Percentiles rank a stretch among this genome's conserved stretches.
These are phyloP conservation scores for Collichthys lucidus DNA, from an alignment of 2,113 vertebrate species.

Conservation along the genomic window DNA sequence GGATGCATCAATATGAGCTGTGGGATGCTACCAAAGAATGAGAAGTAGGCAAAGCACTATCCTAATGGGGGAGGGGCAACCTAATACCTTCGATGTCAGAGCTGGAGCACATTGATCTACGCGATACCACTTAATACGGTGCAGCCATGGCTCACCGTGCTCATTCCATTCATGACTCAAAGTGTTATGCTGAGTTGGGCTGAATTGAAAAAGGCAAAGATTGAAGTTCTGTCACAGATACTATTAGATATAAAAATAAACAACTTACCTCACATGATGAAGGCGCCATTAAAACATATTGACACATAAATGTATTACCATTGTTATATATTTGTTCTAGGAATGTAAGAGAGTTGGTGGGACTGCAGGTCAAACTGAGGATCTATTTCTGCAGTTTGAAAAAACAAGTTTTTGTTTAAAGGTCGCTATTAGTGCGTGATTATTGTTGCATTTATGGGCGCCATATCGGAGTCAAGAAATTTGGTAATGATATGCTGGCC, in stretches of 20 bases:
- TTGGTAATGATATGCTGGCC: not conserved
- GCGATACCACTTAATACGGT: constrained; percentile 40
- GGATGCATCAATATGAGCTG: constrained; percentile 34
- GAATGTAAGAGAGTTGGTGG: not conserved
- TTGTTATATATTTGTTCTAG: not conserved
- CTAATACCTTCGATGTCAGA: constrained; percentile 55
- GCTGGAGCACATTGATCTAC: constrained; percentile 47
- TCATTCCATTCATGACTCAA: not conserved
- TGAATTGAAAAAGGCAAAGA: not conserved
- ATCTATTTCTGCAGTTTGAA: not conserved
- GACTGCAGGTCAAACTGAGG: not conserved
- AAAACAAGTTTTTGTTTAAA: not conserved
- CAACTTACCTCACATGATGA: not conserved
- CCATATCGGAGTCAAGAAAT: not conserved
- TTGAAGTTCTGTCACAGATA: not conserved
- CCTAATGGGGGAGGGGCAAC: constrained; percentile 43
- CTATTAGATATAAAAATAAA: not conserved
- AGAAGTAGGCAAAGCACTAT: constrained; percentile 34
- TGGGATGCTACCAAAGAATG: constrained; percentile 3
- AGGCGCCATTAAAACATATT: too few relatives aligned
- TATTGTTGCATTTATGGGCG: too few relatives aligned
- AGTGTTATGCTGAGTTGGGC: constrained; percentile 30
- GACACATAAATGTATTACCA: not conserved
- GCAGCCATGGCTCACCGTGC: constrained; percentile 20
- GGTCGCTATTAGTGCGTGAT: not conserved